A percentile compares a stretch with the other conserved stretches of the same genome.
Conservation (phyloP, 2,113 vertebrate species). For the Hepsetus odoe region DNA sequence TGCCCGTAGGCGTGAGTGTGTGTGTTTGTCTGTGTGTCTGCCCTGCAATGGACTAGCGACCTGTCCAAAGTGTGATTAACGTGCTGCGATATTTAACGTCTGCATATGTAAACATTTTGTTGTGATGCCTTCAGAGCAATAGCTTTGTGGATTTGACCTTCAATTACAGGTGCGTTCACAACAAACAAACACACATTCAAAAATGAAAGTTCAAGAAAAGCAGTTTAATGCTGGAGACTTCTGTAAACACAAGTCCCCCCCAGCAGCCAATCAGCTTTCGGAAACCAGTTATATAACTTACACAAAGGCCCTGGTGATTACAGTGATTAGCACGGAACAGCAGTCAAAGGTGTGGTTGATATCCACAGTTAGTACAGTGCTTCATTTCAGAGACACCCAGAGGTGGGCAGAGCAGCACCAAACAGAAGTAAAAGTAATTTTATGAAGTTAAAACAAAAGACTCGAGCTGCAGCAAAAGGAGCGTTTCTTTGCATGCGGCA, state of each 20-base stretch:
- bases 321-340: slow-evolving; percentile 33
- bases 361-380: background rate
- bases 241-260: background rate
- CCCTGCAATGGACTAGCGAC: too few species aligned
- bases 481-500: too few species aligned
- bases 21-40: too few species aligned
- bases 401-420: background rate
- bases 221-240: background rate
- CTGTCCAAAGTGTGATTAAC: too few species aligned
- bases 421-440: background rate
- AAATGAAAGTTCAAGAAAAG: background rate
- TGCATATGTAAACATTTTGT: too few species aligned
- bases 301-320: slow-evolving; percentile 17
- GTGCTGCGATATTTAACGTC: too few species aligned
- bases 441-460: too few species aligned
- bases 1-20: too few species aligned
- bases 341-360: slow-evolving; percentile 1
- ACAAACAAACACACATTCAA: too few species aligned
- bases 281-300: slow-evolving; percentile 4
- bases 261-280: background rate
- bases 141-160: too few species aligned
- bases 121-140: too few species aligned
- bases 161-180: too few species aligned
- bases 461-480: background rate
- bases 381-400: background rate